Percentiles rank a stretch among this genome's conserved stretches.
These are phyloP conservation scores for Triplophysa rosa DNA, from an alignment of 2,113 vertebrate genomes.

Conservation along the genomic window DNA sequence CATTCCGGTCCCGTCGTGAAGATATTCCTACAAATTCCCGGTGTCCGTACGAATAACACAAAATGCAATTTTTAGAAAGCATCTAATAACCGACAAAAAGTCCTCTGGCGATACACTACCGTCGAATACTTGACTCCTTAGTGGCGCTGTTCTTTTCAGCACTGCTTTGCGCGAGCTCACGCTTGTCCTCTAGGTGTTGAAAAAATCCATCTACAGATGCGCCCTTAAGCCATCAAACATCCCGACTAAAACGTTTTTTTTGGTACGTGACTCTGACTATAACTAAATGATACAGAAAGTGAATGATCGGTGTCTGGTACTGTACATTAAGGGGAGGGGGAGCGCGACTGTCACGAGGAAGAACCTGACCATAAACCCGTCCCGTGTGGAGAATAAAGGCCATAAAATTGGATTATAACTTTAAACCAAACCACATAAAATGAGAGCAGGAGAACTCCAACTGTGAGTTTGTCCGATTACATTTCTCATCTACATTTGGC, in stretches of 20 bases:
- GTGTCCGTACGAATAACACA: not conserved
- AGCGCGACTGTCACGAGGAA: slow-evolving; percentile 23
- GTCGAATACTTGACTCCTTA: not conserved
- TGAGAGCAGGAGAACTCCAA: not conserved
- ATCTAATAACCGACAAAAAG: slow-evolving; percentile 22
- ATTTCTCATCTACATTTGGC: too few relatives aligned
- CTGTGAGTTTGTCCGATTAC: not conserved
- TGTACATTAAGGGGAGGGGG: not conserved
- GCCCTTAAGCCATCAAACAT: slow-evolving; percentile 24
- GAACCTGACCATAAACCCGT: too few relatives aligned
- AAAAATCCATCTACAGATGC: not conserved
- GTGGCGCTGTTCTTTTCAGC: slow-evolving; percentile 63
- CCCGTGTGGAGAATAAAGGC: slow-evolving; percentile 37
- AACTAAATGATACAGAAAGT: not conserved
- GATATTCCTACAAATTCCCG: slow-evolving; percentile 17
- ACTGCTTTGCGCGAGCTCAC: slow-evolving; percentile 24
- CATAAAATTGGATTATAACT: not conserved
- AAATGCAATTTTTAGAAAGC: not conserved
- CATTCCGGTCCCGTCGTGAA: not conserved
- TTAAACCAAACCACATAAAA: not conserved
- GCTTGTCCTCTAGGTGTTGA: slow-evolving; percentile 26
- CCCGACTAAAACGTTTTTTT: slow-evolving; percentile 14
- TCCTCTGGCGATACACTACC: slow-evolving; percentile 18
- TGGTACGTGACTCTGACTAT: slow-evolving; percentile 10
- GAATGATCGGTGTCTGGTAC: slow-evolving; percentile 16